Percentiles rank a stretch among this genome's conserved stretches.
These are phyloP conservation scores for Muscidifurax raptorellus DNA, from an alignment of 1,140 invertebrate species.

Conservation along the genomic window DNA sequence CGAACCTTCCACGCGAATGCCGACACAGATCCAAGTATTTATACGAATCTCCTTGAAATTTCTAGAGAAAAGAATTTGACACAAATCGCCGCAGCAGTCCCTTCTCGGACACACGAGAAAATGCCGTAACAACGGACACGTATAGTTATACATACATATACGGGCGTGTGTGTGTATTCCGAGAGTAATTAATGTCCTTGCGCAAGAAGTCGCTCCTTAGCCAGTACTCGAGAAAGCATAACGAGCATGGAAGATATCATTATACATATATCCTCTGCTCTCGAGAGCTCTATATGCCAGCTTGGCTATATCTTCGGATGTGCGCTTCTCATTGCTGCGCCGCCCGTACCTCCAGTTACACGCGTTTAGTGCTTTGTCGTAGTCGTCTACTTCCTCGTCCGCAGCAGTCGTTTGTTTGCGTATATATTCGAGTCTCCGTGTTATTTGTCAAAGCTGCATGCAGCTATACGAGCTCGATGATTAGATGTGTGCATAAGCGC, in stretches of 20 bases:
- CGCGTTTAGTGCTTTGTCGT: background rate
- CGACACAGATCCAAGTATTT: background rate
- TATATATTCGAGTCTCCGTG: too few species aligned
- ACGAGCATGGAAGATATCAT: constrained; percentile 54
- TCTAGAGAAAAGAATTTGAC: constrained; percentile 13
- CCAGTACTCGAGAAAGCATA: constrained; percentile 70
- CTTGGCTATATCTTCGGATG: background rate
- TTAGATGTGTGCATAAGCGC: too few species aligned
- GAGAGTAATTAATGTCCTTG: constrained; percentile 17
- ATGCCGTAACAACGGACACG: background rate
- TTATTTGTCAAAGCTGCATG: too few species aligned
- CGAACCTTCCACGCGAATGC: constrained; percentile 47
- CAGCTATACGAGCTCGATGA: too few species aligned
- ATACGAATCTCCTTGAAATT: background rate
- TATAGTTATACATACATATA: too few species aligned
- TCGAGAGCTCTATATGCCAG: background rate
- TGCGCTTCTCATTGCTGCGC: background rate
- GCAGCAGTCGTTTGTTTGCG: background rate
- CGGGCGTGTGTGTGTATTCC: too few species aligned
- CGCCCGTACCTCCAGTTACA: background rate
- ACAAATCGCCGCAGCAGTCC: constrained; percentile 52
- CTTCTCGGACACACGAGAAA: background rate
- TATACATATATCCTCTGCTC: background rate
- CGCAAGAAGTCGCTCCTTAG: constrained; percentile 9
- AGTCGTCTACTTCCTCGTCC: background rate